Base-by-base conservation (phyloP, 2,888 invertebrate species). In the Ischnus inquisitorius region DNA sequence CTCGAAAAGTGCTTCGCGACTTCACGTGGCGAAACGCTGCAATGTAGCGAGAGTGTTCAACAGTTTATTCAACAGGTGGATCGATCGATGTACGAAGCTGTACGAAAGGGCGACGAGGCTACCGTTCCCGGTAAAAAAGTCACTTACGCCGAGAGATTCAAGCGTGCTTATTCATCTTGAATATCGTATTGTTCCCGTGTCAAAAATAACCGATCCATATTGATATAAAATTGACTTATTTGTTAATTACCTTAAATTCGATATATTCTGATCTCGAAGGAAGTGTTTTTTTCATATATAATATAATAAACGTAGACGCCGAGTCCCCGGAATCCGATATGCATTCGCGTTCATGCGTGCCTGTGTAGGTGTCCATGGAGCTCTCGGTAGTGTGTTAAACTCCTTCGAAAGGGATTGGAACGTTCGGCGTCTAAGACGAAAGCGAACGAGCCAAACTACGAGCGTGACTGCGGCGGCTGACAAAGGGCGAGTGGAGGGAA, bases 351-450 rank as follows among this genome's bases (percentile, higher is more conserved):
- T 34, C 41, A 6, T 41, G 14, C 22, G 19, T 64, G n/a, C 39
- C 14, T 14, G 60, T 60, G 28, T 14, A 64, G 1, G 2, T 16
- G 10, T 39, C 34, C 8, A 34, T 34, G 8, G 34, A 28, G 25
- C 46, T 6, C 34, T 6, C 34, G 34, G 34, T 34, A 34, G 67
- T 46, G 65, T 46, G 67, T 67, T 25, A 22, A 22, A 48, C 67
- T 48, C 43, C 46, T 48, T 46, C 34, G 6, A 34, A 8, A 34
- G 48, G 16, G 16, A 48, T 5, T 48, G 48, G 71, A 57, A 34
- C 46, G 28, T 2, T 51, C 34, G 19, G 51, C 28, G 12, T 68
- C 34, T 51, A 95, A 95, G 93, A 93, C 16, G 57, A 82, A n/a
- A 46, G 57, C 75, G 51, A 76, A n/a, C 65, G 19, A 41, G 34